Percentiles rank a stretch among this genome's conserved stretches.
These are phyloP conservation scores for Cylindroiulus punctatus DNA, from an alignment of 2,888 invertebrate genomes.

Conservation along the genomic window DNA sequence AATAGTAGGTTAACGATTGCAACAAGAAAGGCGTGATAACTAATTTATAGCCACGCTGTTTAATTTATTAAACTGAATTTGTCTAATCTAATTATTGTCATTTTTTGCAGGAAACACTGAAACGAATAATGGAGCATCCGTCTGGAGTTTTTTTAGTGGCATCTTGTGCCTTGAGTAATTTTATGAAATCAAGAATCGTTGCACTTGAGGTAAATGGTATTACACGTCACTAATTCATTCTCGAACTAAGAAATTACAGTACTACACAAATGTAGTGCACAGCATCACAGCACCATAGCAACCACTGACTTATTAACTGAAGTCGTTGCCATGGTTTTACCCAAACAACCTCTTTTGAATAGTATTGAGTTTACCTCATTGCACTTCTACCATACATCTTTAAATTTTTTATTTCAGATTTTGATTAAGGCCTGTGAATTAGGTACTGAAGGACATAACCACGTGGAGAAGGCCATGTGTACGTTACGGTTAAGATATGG, in stretches of 20 bases:
- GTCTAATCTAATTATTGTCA: background rate
- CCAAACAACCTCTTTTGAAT: too few species aligned
- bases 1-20: background rate
- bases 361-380: too few species aligned
- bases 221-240: too few species aligned
- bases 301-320: too few species aligned
- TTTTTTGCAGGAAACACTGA: slow-evolving; percentile 59
- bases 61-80: background rate
- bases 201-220: slow-evolving; percentile 78
- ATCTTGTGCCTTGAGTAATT: slow-evolving; percentile 65
- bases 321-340: too few species aligned
- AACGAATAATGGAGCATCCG: slow-evolving; percentile 60
- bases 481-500: slow-evolving; percentile 87
- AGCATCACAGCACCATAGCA: too few species aligned
- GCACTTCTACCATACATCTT: too few species aligned
- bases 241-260: too few species aligned
- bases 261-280: too few species aligned
- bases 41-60: slow-evolving; percentile 5
- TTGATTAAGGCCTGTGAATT: slow-evolving; percentile 81
- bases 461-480: slow-evolving; percentile 90
- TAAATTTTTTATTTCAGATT: slow-evolving; percentile 71
- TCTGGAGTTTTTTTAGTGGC: slow-evolving; percentile 62
- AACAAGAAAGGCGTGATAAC: background rate
- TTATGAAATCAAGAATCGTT: slow-evolving; percentile 68
- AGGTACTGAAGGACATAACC: slow-evolving; percentile 75